A percentile compares a stretch with the other conserved stretches of the same genome.
Evolutionary conservation across 2,797 vertebrate genomes (phyloP).

Genomic region (Gobio occitaniae): DNA sequence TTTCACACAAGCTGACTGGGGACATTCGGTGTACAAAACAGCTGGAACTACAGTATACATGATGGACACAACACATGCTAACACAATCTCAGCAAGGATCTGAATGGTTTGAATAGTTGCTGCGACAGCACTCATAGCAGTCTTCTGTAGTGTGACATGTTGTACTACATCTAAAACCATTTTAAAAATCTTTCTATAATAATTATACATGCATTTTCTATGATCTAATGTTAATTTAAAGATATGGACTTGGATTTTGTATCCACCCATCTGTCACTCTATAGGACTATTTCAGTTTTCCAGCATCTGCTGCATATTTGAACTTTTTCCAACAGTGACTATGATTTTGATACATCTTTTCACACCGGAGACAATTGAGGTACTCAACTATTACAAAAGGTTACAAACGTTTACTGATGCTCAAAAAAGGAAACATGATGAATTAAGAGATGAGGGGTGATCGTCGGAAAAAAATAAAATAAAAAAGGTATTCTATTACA

Average conservation of each 20-base stretch:
- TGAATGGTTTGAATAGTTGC: neutral
- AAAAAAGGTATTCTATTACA: no score
- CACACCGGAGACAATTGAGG: neutral
- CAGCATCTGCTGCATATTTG: neutral
- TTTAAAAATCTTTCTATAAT: neutral
- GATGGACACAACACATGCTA: neutral
- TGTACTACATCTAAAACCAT: neutral
- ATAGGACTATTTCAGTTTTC: neutral
- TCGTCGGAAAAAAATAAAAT: neutral
- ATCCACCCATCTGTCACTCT: neutral
- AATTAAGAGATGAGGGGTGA: neutral
- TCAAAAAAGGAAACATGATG: neutral
- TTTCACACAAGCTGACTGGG: neutral
- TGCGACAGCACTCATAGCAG: neutral
- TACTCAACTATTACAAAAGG: neutral
- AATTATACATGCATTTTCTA: neutral
- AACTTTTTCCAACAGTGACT: neutral
- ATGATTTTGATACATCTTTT: neutral
- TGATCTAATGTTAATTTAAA: neutral
- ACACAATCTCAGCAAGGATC: neutral
- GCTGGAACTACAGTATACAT: neutral
- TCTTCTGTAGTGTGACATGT: neutral
- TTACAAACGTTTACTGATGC: neutral
- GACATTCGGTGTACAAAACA: neutral
- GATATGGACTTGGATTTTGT: neutral